Percentiles rank a stretch among this genome's conserved stretches.
Conservation (phyloP, 2,888 invertebrate genomes). For the Aleiodes alternator region DNA sequence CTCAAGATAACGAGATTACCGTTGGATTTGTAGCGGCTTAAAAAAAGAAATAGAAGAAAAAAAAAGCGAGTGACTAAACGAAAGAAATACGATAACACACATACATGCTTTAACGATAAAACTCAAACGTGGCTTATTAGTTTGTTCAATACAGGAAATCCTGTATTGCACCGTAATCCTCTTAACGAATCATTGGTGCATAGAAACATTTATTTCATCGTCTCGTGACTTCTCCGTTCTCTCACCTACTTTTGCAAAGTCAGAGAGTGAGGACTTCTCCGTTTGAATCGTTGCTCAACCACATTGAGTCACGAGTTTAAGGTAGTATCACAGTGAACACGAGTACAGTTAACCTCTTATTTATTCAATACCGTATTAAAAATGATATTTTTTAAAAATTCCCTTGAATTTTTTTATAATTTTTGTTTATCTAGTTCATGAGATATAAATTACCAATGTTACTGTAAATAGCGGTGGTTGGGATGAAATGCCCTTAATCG, state of each 20-base stretch:
- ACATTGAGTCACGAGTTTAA: slow-evolving; percentile 16
- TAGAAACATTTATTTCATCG: slow-evolving; percentile 30
- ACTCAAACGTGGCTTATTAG: slow-evolving; percentile 4
- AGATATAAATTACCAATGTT: too few relatives aligned
- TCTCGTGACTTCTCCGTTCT: slow-evolving; percentile 19
- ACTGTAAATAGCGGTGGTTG: too few relatives aligned
- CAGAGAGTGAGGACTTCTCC: not conserved
- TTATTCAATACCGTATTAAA: too few relatives aligned
- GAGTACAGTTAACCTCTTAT: too few relatives aligned
- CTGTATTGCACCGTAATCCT: slow-evolving; percentile 27
- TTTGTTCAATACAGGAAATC: slow-evolving; percentile 22
- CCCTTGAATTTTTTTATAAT: too few relatives aligned
- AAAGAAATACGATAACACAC: slow-evolving; percentile 23
- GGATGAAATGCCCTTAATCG: too few relatives aligned
- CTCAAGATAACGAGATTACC: slow-evolving; percentile 32
- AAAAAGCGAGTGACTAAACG: not conserved
- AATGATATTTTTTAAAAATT: too few relatives aligned
- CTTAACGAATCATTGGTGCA: slow-evolving; percentile 29
- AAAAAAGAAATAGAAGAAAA: not conserved
- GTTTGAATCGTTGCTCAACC: slow-evolving; percentile 21
- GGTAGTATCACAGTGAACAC: too few relatives aligned
- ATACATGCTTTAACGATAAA: slow-evolving; percentile 6
- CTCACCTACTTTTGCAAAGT: slow-evolving; percentile 10
- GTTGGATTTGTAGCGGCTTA: slow-evolving; percentile 22
- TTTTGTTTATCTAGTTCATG: too few relatives aligned